Percentiles rank a stretch among this genome's conserved stretches.
Conservation (phyloP, 2,797 vertebrate species). For the Hoplostethus mediterraneus region DNA sequence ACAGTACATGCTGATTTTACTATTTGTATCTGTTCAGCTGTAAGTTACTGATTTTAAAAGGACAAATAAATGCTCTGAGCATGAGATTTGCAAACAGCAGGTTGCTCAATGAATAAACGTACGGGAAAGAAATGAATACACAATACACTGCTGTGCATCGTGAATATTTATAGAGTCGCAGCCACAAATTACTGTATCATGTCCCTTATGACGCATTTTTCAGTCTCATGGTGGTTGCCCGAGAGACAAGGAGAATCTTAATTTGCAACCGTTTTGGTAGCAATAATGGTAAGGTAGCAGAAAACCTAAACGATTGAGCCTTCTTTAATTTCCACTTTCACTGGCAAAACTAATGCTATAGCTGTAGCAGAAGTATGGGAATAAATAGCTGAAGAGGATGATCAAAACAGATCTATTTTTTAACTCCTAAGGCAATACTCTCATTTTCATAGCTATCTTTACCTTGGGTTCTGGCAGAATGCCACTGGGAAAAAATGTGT, state of each 20-base stretch:
- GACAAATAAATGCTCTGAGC: conserved; percentile 2
- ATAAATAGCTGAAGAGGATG: conserved; percentile 81
- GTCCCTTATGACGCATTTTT: conserved; percentile 83
- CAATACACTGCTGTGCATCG: conserved; percentile 69
- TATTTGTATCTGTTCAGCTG: neutral
- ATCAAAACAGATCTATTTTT: conserved; percentile 86
- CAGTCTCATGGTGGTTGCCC: conserved; percentile 74
- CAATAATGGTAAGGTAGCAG: conserved; percentile 86
- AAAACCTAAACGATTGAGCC: conserved; percentile 83
- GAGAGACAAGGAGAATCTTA: conserved; percentile 82
- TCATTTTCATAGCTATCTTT: conserved; percentile 84
- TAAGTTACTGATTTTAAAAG: neutral
- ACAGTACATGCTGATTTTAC: conserved; percentile 16
- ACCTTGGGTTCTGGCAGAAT: conserved; percentile 81
- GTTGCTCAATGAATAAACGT: conserved; percentile 65
- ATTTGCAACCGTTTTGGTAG: conserved; percentile 80
- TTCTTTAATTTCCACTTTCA: conserved; percentile 80
- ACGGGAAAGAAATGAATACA: conserved; percentile 61
- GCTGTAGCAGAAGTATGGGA: conserved; percentile 75
- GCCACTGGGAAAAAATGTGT: conserved; percentile 76
- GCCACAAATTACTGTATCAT: conserved; percentile 83
- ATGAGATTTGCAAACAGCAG: conserved; percentile 51
- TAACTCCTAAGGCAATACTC: conserved; percentile 75
- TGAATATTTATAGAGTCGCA: conserved; percentile 77
- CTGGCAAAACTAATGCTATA: conserved; percentile 82